Evolutionary conservation across 1,140 invertebrate species (phyloP).

Genomic region (Trinorchestia longiramus): DNA sequence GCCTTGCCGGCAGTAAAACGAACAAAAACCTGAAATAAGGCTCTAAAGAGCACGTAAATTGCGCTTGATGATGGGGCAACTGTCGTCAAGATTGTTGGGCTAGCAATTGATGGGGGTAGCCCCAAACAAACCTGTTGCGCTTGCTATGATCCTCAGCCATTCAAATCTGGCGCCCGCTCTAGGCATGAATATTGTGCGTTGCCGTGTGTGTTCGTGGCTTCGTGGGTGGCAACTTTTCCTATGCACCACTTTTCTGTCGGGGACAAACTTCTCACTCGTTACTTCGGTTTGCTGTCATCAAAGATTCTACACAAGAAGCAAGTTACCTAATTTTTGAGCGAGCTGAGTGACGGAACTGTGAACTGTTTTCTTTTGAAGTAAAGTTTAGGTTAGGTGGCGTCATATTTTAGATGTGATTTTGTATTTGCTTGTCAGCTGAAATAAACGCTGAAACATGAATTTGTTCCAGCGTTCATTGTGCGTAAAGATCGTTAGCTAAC

Average conservation of each 20-base stretch:
- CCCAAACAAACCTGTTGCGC: constrained; percentile 32
- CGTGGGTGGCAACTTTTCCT: not conserved
- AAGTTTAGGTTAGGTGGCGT: too few relatives aligned
- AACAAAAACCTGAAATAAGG: constrained; percentile 43
- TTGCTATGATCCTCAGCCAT: not conserved
- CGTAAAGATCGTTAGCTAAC: too few relatives aligned
- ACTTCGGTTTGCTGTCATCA: not conserved
- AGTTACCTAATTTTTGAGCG: not conserved
- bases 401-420: too few relatives aligned
- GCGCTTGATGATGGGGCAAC: constrained; percentile 1
- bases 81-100: constrained; percentile 41
- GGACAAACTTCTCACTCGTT: not conserved
- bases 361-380: too few relatives aligned
- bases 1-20: not conserved
- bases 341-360: too few relatives aligned
- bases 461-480: too few relatives aligned
- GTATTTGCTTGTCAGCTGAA: too few relatives aligned
- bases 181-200: not conserved
- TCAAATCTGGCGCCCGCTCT: not conserved
- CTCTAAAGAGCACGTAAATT: constrained; percentile 39
- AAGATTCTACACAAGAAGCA: not conserved
- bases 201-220: not conserved
- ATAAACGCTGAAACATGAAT: too few relatives aligned
- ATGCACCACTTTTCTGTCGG: not conserved
- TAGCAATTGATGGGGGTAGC: not conserved